phyloP scores from a whole-genome alignment of 2,113 vertebrate species.

The Aegithalos caudatus region DNA sequence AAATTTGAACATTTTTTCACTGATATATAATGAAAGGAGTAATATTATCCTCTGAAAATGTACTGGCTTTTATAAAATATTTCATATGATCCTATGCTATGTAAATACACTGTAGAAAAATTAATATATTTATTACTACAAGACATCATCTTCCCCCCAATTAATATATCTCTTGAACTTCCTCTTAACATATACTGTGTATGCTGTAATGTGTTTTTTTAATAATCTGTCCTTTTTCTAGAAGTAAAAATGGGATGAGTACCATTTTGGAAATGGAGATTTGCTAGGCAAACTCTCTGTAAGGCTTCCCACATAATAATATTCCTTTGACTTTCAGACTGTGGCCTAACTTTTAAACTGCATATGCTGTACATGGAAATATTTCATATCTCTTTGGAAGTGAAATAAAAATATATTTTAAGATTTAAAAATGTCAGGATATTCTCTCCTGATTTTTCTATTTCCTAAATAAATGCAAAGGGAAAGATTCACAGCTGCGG shows the following conservation, averaged over 20 bases:
- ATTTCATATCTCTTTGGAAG: neutral
- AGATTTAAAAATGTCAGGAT: slow-evolving; percentile 26
- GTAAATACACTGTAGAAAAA: neutral
- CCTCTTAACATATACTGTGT: neutral
- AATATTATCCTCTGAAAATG: neutral
- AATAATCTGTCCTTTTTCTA: slow-evolving; percentile 16
- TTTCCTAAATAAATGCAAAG: neutral
- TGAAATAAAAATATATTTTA: slow-evolving; percentile 27
- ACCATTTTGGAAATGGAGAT: slow-evolving; percentile 2
- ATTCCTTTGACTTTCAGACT: slow-evolving; percentile 20
- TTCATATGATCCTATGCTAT: neutral
- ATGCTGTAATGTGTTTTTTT: neutral
- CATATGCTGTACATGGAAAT: slow-evolving; percentile 22
- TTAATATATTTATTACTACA: neutral
- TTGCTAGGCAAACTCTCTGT: neutral
- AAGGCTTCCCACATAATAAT: neutral
- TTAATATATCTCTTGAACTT: neutral
- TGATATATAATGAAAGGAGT: neutral
- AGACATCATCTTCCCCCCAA: neutral
- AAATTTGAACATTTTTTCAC: neutral
- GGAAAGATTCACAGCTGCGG: neutral
- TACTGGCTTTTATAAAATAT: neutral
- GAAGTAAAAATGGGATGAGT: neutral
- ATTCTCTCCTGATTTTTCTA: neutral
- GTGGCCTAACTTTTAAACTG: neutral